Base-by-base conservation (phyloP, 1,140 invertebrate genomes). In the Parapsyche elsis region DNA sequence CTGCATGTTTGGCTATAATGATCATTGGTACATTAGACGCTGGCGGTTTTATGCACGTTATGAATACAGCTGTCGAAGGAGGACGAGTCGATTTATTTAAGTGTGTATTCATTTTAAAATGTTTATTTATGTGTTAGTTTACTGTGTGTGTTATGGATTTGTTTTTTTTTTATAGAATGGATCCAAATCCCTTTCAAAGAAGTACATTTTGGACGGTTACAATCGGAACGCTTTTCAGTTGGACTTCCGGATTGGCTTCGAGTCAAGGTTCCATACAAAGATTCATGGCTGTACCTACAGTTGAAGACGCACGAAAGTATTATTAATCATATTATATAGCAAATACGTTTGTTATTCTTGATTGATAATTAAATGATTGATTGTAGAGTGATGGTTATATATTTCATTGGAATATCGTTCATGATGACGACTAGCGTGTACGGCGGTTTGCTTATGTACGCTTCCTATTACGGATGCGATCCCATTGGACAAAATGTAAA, bases 161-260 rank as follows among this genome's bases (percentile, higher is more conserved):
- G 5, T 21, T 21, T 24, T 23, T 49, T 38, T n/a, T 4, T 59
- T 61, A 30, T 70, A 94, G 93, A 61, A 89, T 91, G 53, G 89
- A 92, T 84, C 89, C 91, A 53, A 92, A 93, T 87, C 94, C 93
- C 1, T 90, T 91, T 5, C 90, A 90, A 0, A 89, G 94, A 23
- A 93, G 95, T 83, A 92, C 93, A 0, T 87, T 94, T 12, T 95
- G 94, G 94, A 90, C 91, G 0, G 86, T 95, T 5, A 86, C 91
- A 0, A 85, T 95, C 71, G 95, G 94, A 0, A 92, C 92, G 2
- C 90, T 90, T 70, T 89, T 94, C 83, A 93, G 93, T 78, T 94
- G 93, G 92, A 86, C 93, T 0, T 16, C 44, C 9, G 61, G 59
- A 38, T 9, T 79, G 7, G 57, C 24, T 0, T 59, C 90, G 7